Conservation (phyloP, 2,113 vertebrate genomes). For the human region DNA sequence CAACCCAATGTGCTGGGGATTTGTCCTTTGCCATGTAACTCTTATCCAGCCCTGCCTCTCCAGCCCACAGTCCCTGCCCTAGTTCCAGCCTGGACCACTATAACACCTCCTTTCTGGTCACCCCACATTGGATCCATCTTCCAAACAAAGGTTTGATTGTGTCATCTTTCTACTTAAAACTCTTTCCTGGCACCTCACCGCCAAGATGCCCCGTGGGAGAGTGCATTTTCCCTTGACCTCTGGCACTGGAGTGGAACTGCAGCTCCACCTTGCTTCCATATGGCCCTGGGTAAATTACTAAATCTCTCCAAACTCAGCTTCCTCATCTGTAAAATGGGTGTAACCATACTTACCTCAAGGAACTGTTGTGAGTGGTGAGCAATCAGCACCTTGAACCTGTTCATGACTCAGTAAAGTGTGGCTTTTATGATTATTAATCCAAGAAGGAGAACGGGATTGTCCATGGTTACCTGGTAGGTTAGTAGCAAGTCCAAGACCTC, state of each 20-base stretch:
- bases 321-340: neutral
- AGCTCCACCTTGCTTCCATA: neutral
- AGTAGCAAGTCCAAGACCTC: neutral
- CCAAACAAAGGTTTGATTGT: neutral
- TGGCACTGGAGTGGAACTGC: neutral
- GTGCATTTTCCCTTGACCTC: neutral
- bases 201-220: neutral
- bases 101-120: neutral
- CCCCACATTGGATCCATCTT: neutral
- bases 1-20: neutral
- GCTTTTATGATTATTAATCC: neutral
- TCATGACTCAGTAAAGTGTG: neutral
- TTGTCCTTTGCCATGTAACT: neutral
- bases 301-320: neutral
- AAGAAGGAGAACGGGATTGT: neutral
- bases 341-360: neutral
- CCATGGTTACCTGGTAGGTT: neutral
- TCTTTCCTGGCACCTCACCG: fast-evolving
- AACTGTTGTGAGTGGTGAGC: neutral
- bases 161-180: neutral
- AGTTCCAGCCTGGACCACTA: neutral
- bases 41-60: fast-evolving
- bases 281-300: neutral
- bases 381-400: neutral
- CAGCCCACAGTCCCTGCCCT: neutral